Evolutionary conservation across 2,113 vertebrate genomes (phyloP), one percentile per base, ranked within the genome.

Genomic region (Leuciscus idus): DNA sequence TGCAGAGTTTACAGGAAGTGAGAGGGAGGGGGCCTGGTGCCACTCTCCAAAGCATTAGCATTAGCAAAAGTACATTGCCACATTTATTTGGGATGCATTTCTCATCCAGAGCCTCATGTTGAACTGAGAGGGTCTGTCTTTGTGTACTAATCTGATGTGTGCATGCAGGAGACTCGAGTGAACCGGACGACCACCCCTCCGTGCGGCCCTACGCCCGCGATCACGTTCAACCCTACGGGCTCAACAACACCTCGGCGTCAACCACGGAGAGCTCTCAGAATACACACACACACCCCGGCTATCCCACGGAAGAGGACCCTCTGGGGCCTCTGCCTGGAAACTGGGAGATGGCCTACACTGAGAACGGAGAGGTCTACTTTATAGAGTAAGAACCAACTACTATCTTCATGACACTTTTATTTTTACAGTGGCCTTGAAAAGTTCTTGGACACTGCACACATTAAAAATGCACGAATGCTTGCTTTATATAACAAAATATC

Each of bases 311-410:
- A 50, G 97, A 98, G 97, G 98, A 98, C 92, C 96, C 95, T 64
- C 94, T 97, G 94, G 98, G 97, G 94, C 96, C 97, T 95, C 96
- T 99, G 95, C 98, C 98, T 17, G 97, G 98, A 84, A 99, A 98
- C 95, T 99, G 98, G 98, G 98, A 99, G 97, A 99, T 99, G 98
- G 98, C 98, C 93, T 99, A 98, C 96, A 99, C 98, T 1, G 98
- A 99, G 95, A 98, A 95, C 2, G 98, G 98, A 93, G 98, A 99
- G 97, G 98, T 98, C 97, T 99, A 99, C 95, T 99, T 97, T 91
- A 99, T 99, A 97, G 98, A 99, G 98, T 99, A 96, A 93, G 96
- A 93, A 81, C 78, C 26, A 85, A 43, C 33, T 83, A 90, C 61
- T 72, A 89, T 36, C 85, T 90, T 46, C 15, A 80, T 57, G 55